phyloP scores from a whole-genome alignment of 2,113 vertebrate species.

The Vombatus ursinus region DNA sequence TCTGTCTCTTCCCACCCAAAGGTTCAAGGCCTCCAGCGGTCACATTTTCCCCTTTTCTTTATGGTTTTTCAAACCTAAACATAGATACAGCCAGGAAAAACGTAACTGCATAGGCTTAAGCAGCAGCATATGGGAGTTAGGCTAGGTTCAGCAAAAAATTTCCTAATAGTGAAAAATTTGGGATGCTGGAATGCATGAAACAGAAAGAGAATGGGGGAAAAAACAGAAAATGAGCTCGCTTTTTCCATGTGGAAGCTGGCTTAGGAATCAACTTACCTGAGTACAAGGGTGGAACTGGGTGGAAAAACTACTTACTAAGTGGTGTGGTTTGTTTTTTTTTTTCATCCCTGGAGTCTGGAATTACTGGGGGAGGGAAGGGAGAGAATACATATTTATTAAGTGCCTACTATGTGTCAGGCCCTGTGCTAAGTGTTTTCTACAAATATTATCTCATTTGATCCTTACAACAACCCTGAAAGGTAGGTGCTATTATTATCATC shows the following conservation, averaged over 20 bases:
- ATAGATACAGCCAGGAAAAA: neutral
- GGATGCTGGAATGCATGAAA: neutral
- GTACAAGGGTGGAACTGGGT: neutral
- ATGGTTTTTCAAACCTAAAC: neutral
- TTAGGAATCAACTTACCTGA: neutral
- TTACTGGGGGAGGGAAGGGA: neutral
- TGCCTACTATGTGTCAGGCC: neutral
- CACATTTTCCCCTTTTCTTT: neutral
- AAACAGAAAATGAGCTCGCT: neutral
- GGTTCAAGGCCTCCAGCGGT: rapidly evolving
- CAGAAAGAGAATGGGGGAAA: neutral
- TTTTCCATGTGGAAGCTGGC: neutral
- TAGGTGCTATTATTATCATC: neutral
- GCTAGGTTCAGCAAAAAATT: neutral
- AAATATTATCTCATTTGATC: neutral
- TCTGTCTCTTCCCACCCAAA: neutral
- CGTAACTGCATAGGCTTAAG: neutral
- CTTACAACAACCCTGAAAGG: neutral
- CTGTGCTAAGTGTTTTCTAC: neutral
- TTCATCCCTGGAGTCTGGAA: neutral
- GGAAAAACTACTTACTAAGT: neutral
- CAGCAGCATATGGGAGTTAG: neutral
- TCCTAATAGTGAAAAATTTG: neutral
- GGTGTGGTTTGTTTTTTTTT: neutral
- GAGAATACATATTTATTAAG: neutral